Evolutionary conservation across 2,113 vertebrate species (phyloP), one percentile per base, ranked within the genome.

Genomic region (Stictonetta naevosa): DNA sequence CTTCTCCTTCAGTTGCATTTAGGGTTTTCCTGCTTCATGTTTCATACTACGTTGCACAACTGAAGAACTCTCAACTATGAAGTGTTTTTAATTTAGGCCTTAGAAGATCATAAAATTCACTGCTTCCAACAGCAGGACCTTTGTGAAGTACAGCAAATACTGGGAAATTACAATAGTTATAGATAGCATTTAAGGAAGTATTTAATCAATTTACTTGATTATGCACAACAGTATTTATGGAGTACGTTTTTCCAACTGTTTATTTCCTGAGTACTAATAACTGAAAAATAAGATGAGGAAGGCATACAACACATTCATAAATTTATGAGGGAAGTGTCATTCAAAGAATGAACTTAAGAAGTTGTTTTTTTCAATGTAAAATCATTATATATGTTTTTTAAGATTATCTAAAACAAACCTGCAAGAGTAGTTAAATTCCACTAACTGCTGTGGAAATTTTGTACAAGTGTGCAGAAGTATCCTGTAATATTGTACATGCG

Each of bases 21-120:
- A 95, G 67, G 84, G 84, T 95, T 95, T 95, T 97, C 94, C 89
- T 92, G 81, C 94, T 93, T 93, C 77, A 34, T 78, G 34, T 91
- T 90, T 93, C 87, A 83, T 66, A 77, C 44, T 67, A 80, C 79
- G 74, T 85, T 93, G 85, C 94, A 91, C 58, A 96, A 95, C 53
- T 64, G 48, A 89, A 87, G 88, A 91, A 2, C 38, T 29, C 76
- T 93, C 50, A 69, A 29, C 50, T 91, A 0, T 42, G 4, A 92
- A 85, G 46, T 38, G 11, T 20, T 80, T 91, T 58, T 34, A 88
- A 74, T 28, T 87, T 62, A 46, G 59, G 80, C 25, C 58, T 83
- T 42, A 89, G 71, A 68, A 44, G 15, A 92, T 33, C 44, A n/a
- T 26, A 80, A 89, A 92, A 92, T 34, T 64, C 4, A 77, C 22